Conservation (phyloP, 2,797 vertebrate species). For the Microctenopoma stevenorrisi region DNA sequence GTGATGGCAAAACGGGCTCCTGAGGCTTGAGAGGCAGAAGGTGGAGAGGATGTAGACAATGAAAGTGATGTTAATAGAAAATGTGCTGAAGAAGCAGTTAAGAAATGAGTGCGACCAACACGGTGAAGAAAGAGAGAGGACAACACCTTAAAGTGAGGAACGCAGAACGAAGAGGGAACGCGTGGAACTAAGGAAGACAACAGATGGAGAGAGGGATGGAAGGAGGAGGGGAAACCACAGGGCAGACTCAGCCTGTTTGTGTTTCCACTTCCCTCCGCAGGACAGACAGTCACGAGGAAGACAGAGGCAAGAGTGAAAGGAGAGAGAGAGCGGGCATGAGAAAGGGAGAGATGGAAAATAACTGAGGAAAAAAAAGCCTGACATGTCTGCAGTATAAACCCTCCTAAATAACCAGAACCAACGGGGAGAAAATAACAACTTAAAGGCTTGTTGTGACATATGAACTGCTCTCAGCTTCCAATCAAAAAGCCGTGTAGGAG, state of each 20-base stretch:
- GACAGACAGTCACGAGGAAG: slow-evolving; percentile 67
- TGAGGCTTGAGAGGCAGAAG: slow-evolving; percentile 67
- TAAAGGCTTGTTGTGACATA: slow-evolving; percentile 17
- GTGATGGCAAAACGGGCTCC: slow-evolving; percentile 51
- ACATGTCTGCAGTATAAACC: slow-evolving; percentile 36
- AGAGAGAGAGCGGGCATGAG: slow-evolving; percentile 31
- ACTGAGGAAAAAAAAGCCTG: slow-evolving; percentile 23
- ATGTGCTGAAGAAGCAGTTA: slow-evolving; percentile 19
- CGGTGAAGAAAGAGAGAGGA: slow-evolving; percentile 15
- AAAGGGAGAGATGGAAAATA: slow-evolving; percentile 62
- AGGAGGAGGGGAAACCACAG: slow-evolving; percentile 63
- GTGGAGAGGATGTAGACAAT: slow-evolving; percentile 18
- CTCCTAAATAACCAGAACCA: slow-evolving; percentile 25
- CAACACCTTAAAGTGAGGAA: slow-evolving; percentile 17
- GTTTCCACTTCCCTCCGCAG: slow-evolving; percentile 76
- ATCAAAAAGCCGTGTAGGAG: slow-evolving; percentile 49
- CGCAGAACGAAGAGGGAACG: slow-evolving; percentile 21
- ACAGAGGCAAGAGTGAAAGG: slow-evolving; percentile 35
- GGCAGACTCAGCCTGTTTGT: slow-evolving; percentile 79
- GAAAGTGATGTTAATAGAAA: slow-evolving; percentile 16
- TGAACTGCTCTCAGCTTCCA: slow-evolving; percentile 21
- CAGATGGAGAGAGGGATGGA: slow-evolving; percentile 26
- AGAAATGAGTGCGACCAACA: slow-evolving; percentile 6
- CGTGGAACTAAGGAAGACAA: slow-evolving; percentile 22
- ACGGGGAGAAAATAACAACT: slow-evolving; percentile 25